A percentile compares a stretch with the other conserved stretches of the same genome.
These are phyloP conservation scores for Muscidifurax raptorellus DNA, from an alignment of 1,140 invertebrate species.

Conservation along the genomic window DNA sequence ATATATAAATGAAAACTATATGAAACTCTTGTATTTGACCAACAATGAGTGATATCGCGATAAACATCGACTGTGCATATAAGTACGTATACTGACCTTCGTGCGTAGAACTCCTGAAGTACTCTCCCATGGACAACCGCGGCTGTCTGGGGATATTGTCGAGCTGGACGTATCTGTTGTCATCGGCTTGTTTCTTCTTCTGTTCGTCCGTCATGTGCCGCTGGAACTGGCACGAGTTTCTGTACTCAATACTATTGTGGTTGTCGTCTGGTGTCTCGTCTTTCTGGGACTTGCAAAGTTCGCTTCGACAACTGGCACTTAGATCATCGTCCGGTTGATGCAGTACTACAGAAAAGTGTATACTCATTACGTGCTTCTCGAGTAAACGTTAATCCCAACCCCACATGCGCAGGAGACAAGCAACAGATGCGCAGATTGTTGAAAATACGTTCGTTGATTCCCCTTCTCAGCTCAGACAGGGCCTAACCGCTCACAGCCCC, in stretches of 20 bases:
- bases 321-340: neutral
- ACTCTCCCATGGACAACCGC: slow-evolving; percentile 32
- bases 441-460: no score
- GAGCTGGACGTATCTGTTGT: neutral
- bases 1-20: no score
- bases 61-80: neutral
- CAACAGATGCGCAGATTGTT: no score
- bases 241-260: neutral
- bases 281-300: neutral
- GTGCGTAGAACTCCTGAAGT: neutral
- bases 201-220: neutral
- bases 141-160: neutral
- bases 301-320: neutral
- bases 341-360: no score
- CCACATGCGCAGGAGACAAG: no score
- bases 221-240: neutral
- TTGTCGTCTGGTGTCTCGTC: neutral
- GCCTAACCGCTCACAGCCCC: no score
- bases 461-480: no score
- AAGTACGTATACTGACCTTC: neutral
- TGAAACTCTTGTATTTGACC: no score
- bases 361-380: no score
- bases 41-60: neutral
- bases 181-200: neutral
- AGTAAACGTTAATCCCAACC: no score